phyloP scores from a whole-genome alignment of 2,888 invertebrate species.

The Serrognathus titanus region DNA sequence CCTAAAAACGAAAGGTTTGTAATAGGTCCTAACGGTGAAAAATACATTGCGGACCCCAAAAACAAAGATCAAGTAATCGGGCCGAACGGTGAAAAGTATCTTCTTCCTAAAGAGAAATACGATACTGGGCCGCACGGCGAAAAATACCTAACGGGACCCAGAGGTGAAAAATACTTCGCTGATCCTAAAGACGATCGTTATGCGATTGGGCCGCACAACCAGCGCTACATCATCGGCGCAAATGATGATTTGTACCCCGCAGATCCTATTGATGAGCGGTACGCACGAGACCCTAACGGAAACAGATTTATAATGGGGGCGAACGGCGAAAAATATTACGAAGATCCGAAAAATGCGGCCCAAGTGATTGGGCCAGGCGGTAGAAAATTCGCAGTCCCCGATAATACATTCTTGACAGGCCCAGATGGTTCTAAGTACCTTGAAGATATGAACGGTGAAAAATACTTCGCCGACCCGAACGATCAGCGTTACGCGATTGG shows the following conservation, averaged over 20 bases:
- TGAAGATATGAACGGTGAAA: slow-evolving; percentile 7
- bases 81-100: slow-evolving; percentile 15
- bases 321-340: slow-evolving; percentile 11
- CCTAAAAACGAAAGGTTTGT: slow-evolving; percentile 3
- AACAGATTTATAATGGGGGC: slow-evolving; percentile 12
- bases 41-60: slow-evolving; percentile 14
- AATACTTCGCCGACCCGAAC: slow-evolving; percentile 9
- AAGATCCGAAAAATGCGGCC: slow-evolving; percentile 10
- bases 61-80: slow-evolving; percentile 10
- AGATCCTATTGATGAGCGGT: slow-evolving; percentile 10
- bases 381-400: slow-evolving; percentile 9
- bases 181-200: slow-evolving; percentile 12
- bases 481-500: slow-evolving; percentile 12
- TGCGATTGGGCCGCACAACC: slow-evolving; percentile 9
- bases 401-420: slow-evolving; percentile 10
- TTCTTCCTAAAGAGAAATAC: slow-evolving; percentile 17
- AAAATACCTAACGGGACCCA: slow-evolving; percentile 3
- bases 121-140: slow-evolving; percentile 9
- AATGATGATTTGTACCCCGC: slow-evolving; percentile 11
- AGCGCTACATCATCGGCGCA: slow-evolving; percentile 10
- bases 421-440: slow-evolving; percentile 11
- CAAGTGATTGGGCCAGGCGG: slow-evolving; percentile 12
- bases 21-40: slow-evolving; percentile 10
- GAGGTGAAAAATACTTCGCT: slow-evolving; percentile 6
- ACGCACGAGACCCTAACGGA: slow-evolving; percentile 8